Percentiles rank a stretch among this genome's conserved stretches.
These are phyloP conservation scores for Drosophila azteca DNA, from an alignment of 1,140 invertebrate species.

Conservation along the genomic window DNA sequence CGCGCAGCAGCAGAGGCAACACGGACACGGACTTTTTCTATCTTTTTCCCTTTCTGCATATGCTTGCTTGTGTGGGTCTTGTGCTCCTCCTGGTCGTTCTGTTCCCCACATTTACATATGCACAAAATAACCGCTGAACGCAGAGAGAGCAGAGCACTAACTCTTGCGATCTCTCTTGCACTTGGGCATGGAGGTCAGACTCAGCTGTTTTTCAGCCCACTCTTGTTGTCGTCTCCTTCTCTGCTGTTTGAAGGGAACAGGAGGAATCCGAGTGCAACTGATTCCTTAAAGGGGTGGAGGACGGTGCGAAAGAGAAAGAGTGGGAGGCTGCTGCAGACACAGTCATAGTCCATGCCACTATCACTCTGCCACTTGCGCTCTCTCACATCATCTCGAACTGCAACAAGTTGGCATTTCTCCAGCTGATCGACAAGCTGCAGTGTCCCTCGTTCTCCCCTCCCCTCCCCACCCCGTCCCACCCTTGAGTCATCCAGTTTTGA, in stretches of 20 bases:
- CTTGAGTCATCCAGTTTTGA: constrained; percentile 1
- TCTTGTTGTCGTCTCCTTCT: too few species aligned
- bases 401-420: constrained; percentile 19
- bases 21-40: constrained; percentile 56
- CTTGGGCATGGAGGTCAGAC: constrained; percentile 8
- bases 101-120: constrained; percentile 34
- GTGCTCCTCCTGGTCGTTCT: constrained; percentile 18
- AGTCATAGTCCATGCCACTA: too few species aligned
- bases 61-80: constrained; percentile 31
- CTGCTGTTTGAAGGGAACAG: background rate
- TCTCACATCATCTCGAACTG: background rate
- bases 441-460: constrained; percentile 1
- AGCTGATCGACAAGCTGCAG: too few species aligned
- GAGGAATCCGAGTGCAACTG: constrained; percentile 29
- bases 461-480: constrained; percentile 3
- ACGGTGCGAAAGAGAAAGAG: constrained; percentile 3
- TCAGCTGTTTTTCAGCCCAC: constrained; percentile 33
- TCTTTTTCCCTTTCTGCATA: constrained; percentile 41
- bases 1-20: constrained; percentile 60
- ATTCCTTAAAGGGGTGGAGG: constrained; percentile 8
- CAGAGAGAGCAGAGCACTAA: too few species aligned
- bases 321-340: too few species aligned
- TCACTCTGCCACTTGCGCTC: too few species aligned
- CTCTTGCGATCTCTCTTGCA: constrained; percentile 28
- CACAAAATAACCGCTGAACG: constrained; percentile 19